Base-by-base conservation (phyloP, 2,797 vertebrate species). In the Euphonia xanthogaster region DNA sequence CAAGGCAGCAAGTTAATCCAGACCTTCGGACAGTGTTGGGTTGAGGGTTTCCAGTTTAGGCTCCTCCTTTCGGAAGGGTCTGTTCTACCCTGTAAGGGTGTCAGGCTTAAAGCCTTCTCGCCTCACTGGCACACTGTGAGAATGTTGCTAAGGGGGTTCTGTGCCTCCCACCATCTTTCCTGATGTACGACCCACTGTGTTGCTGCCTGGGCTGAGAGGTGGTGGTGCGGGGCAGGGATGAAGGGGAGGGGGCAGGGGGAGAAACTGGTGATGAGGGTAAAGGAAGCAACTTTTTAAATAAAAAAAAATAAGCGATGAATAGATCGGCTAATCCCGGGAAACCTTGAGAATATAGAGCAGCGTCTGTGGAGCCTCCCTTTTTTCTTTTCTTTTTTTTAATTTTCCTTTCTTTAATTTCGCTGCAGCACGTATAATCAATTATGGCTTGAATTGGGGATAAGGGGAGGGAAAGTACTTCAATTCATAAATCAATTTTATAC, bases 401-500 rank as follows among this genome's bases (percentile, higher is more conserved):
- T 97, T 97, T 96, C 97, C 95, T 98, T 98, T 98, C 96, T 98
- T 98, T 98, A 97, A 98, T 98, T 98, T 98, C 96, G 97, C 96
- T 97, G 99, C 98, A 99, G 98, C 98, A 99, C 99, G 90, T 99
- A 99, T 99, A 99, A 99, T 99, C 99, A 99, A 99, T 99, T 99
- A 99, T 98, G 98, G 98, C 95, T 95, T 98, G 98, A 98, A 98
- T 98, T 48, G 50, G 87, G 98, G 97, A 98, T 98, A 98, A 98
- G 98, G 98, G 97, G 98, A 98, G 96, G 98, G 98, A 98, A 98
- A 98, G 97, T 98, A 97, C 98, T 99, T 99, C 97, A 98, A 98
- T 98, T 99, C 99, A 99, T 99, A 99, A 99, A 99, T 99, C 99
- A 99, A 99, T 99, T 99, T 99, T 99, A 98, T 99, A 99, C 97